Percentiles rank a stretch among this genome's conserved stretches.
Evolutionary conservation across 2,888 invertebrate genomes (phyloP).

Genomic region (Drosophila prostipennis): DNA sequence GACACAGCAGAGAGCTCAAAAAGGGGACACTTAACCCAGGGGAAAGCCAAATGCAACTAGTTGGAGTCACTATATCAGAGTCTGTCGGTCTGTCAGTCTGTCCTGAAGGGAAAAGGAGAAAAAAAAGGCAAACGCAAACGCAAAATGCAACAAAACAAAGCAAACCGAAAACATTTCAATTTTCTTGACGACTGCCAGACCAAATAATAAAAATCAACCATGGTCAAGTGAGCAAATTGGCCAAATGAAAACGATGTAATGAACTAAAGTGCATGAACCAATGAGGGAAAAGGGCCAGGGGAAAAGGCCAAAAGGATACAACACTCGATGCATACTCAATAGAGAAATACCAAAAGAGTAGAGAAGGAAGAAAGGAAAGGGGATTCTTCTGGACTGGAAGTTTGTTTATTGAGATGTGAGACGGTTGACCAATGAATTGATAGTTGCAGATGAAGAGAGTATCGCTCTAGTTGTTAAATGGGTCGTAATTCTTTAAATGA

Average conservation of each 20-base stretch:
- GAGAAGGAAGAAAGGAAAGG: not conserved
- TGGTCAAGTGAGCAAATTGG: constrained; percentile 56
- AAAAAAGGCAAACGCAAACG: not conserved
- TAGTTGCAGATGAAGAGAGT: not conserved
- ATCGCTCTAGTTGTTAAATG: not conserved
- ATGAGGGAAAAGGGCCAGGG: not conserved
- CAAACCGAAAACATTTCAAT: constrained; percentile 47
- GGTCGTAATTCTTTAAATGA: not conserved
- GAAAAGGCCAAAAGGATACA: not conserved
- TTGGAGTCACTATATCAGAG: constrained; percentile 29
- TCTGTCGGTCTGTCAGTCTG: constrained; percentile 1
- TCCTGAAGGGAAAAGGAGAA: constrained; percentile 22
- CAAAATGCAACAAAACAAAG: constrained; percentile 21
- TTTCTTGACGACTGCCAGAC: constrained; percentile 39
- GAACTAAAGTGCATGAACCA: constrained; percentile 44
- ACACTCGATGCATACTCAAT: constrained; percentile 31
- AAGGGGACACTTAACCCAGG: constrained; percentile 26
- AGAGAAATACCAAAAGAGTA: not conserved
- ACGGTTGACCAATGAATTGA: constrained; percentile 5
- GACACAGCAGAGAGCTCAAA: constrained; percentile 26
- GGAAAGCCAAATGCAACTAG: constrained; percentile 52
- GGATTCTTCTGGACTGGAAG: constrained; percentile 4
- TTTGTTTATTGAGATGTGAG: constrained; percentile 19
- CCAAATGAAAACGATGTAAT: constrained; percentile 56
- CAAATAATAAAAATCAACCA: constrained; percentile 44